phyloP scores from a whole-genome alignment of 2,888 invertebrate genomes.

The Alloscopus bannaensis region DNA sequence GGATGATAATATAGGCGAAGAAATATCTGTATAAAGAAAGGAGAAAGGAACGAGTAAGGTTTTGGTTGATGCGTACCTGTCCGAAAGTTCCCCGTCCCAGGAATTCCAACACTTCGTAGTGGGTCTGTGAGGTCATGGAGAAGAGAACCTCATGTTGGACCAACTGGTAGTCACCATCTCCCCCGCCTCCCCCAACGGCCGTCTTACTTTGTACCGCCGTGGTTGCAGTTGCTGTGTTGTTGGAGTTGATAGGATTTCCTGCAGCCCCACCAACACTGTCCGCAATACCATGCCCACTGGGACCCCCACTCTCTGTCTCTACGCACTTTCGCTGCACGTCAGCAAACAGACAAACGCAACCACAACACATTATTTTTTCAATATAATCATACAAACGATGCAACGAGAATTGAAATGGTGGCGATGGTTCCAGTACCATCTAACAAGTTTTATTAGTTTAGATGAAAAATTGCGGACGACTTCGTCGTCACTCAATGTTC shows the following conservation, averaged over 20 bases:
- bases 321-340: conserved; percentile 80
- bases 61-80: conserved; percentile 77
- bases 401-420: too few species aligned
- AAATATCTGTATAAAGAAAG: background rate
- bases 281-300: conserved; percentile 71
- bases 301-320: conserved; percentile 78
- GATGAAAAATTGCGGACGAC: too few species aligned
- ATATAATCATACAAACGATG: too few species aligned
- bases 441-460: too few species aligned
- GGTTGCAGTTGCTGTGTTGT: conserved; percentile 73
- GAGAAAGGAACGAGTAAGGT: background rate
- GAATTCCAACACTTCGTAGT: conserved; percentile 97
- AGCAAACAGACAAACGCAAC: too few species aligned
- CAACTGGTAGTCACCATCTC: conserved; percentile 98
- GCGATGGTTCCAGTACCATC: too few species aligned
- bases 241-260: conserved; percentile 60
- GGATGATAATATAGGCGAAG: too few species aligned
- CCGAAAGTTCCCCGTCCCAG: conserved; percentile 99
- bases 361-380: too few species aligned
- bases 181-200: conserved; percentile 83
- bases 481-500: too few species aligned
- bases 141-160: conserved; percentile 98
- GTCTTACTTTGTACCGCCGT: conserved; percentile 73
- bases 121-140: conserved; percentile 91
- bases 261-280: conserved; percentile 68